These are phyloP conservation scores for Drosophila subobscura DNA, from an alignment of 1,140 invertebrate genomes.

Conservation along the genomic window DNA sequence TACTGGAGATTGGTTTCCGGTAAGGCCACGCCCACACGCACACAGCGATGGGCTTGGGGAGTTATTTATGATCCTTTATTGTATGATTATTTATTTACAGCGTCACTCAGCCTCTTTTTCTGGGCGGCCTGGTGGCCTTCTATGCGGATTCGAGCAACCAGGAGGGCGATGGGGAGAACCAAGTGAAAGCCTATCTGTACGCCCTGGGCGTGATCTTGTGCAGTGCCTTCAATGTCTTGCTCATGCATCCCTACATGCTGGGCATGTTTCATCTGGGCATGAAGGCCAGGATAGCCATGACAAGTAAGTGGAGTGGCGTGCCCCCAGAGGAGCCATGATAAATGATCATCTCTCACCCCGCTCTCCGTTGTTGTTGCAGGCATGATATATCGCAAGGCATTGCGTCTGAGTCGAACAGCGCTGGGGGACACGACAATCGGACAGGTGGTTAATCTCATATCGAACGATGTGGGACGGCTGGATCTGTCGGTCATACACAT, in stretches of 20 bases:
- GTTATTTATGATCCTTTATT: conserved; percentile 57
- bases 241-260: conserved; percentile 92
- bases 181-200: conserved; percentile 87
- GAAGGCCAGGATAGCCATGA: conserved; percentile 90
- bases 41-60: neutral
- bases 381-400: conserved; percentile 92
- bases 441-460: conserved; percentile 95
- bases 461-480: conserved; percentile 93
- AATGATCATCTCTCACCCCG: conserved; percentile 23
- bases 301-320: conserved; percentile 32
- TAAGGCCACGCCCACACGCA: conserved; percentile 47
- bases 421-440: conserved; percentile 91
- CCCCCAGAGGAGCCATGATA: conserved; percentile 13
- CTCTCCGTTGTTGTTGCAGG: conserved; percentile 85
- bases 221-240: conserved; percentile 88
- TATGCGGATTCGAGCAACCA: conserved; percentile 85
- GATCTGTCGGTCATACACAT: conserved; percentile 88
- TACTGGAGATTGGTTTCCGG: conserved; percentile 79
- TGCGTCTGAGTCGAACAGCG: conserved; percentile 88
- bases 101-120: conserved; percentile 89
- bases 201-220: conserved; percentile 88
- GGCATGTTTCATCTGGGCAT: conserved; percentile 90
- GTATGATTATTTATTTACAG: conserved; percentile 84
- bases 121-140: conserved; percentile 89
- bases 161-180: conserved; percentile 83